Evolutionary conservation across 2,888 invertebrate genomes (phyloP), one percentile per base, ranked within the genome.

Genomic region (Taenaris catops): DNA sequence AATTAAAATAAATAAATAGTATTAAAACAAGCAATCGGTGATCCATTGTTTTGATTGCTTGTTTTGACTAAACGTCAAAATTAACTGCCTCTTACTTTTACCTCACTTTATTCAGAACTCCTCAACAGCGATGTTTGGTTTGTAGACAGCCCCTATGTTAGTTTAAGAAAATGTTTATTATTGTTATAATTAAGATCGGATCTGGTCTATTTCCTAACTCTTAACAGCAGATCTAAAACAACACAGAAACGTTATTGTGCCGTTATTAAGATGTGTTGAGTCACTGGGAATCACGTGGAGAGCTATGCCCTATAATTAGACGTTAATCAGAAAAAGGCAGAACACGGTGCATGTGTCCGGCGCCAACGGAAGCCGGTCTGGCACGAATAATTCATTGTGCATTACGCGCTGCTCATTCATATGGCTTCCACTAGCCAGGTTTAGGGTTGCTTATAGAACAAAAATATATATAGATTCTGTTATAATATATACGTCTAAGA

Each of bases 241-340:
- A 24, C 8, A 24, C n/a, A 6, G 3, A 61, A 59, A 58, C 58
- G 43, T 58, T 62, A 66, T 63, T 65, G 61, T 66, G 58, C 52
- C 56, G 63, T 63, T 66, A 58, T 58, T 63, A 68, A 66, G 63
- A 53, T 59, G 53, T 44, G 49, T 65, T 79, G 83, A 83, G 63
- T 81, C 81, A 83, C 63, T 54, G 63, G 57, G 57, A 70, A 68
- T 76, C 74, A 70, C 75, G 66, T 72, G 59, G 59, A 68, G 70
- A 72, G 65, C 63, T 63, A 63, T 58, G 66, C 63, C 75, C 81
- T 84, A 81, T 81, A 80, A 81, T 83, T 81, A 83, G 80, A 81
- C 64, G 64, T 74, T 80, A 76, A 83, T 80, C 79, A 75, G 68
- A 78, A 80, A 75, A 81, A 78, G 74, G 71, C 68, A 63, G 66